A percentile compares a stretch with the other conserved stretches of the same genome.
Evolutionary conservation across 2,888 invertebrate genomes (phyloP).

Genomic region (Caprella mutica): DNA sequence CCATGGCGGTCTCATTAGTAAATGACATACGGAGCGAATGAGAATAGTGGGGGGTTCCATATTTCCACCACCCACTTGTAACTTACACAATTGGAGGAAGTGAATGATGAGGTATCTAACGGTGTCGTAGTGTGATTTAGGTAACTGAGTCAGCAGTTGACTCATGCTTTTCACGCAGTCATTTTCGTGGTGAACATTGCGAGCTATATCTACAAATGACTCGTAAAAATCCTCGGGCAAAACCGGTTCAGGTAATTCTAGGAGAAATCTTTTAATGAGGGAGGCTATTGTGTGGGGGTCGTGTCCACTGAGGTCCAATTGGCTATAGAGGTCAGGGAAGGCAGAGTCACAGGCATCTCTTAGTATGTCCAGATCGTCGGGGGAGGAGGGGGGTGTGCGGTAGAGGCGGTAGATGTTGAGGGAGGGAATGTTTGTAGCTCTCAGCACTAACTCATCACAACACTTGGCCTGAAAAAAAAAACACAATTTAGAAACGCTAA

Average conservation of each 20-base stretch:
- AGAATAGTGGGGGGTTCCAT: slow-evolving; percentile 55
- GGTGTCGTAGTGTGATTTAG: slow-evolving; percentile 25
- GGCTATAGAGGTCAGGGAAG: slow-evolving; percentile 35
- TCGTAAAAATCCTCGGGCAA: slow-evolving; percentile 64
- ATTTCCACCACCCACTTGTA: slow-evolving; percentile 53
- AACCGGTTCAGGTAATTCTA: slow-evolving; percentile 62
- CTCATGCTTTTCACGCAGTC: slow-evolving; percentile 30
- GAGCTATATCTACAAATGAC: slow-evolving; percentile 50
- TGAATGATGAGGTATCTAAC: slow-evolving; percentile 55
- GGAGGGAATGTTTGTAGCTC: slow-evolving; percentile 45
- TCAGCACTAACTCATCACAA: slow-evolving; percentile 49
- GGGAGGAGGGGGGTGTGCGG: slow-evolving; percentile 50
- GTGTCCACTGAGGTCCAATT: slow-evolving; percentile 45
- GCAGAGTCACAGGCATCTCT: slow-evolving; percentile 38
- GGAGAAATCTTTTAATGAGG: slow-evolving; percentile 57
- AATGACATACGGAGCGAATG: slow-evolving; percentile 59
- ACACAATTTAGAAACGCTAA: too few relatives aligned
- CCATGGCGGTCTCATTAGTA: slow-evolving; percentile 62
- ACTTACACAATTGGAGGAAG: slow-evolving; percentile 56
- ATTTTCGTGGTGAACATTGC: slow-evolving; percentile 34
- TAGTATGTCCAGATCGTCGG: slow-evolving; percentile 51
- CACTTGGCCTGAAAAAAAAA: too few relatives aligned
- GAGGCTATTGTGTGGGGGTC: slow-evolving; percentile 49
- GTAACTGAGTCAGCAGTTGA: slow-evolving; percentile 25
- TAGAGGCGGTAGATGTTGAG: slow-evolving; percentile 57